Conservation (phyloP, 2,888 invertebrate genomes). For the Pteria penguin region DNA sequence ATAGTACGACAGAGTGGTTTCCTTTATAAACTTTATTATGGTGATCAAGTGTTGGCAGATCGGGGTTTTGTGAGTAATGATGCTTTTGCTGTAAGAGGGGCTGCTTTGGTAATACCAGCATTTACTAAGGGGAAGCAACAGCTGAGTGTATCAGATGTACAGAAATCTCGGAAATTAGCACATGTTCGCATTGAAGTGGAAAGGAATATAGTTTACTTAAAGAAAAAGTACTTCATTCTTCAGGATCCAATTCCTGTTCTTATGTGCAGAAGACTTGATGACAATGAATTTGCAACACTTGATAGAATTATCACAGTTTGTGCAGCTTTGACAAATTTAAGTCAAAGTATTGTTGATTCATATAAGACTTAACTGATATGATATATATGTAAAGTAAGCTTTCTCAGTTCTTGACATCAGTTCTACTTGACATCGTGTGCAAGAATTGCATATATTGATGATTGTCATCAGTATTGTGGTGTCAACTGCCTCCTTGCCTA, state of each 20-base stretch:
- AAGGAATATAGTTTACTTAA: background rate
- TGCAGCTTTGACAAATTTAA: background rate
- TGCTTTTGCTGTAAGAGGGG: background rate
- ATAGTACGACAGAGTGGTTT: background rate
- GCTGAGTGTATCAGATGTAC: background rate
- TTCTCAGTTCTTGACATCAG: too few species aligned
- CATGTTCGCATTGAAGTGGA: slow-evolving; percentile 1
- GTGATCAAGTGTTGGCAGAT: slow-evolving; percentile 16
- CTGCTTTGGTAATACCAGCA: background rate
- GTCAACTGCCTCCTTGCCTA: too few species aligned
- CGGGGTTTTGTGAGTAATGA: slow-evolving; percentile 11
- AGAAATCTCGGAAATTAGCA: background rate
- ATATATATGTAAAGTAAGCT: too few species aligned
- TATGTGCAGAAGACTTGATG: background rate
- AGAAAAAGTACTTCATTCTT: background rate
- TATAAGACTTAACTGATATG: too few species aligned
- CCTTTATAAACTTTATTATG: background rate
- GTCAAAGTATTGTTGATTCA: background rate
- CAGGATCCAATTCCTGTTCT: background rate
- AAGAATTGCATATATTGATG: too few species aligned
- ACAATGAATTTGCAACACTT: background rate
- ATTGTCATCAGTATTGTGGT: too few species aligned
- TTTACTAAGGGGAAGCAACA: slow-evolving; percentile 2
- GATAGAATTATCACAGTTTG: background rate
- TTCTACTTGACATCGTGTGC: too few species aligned